Evolutionary conservation across 2,113 vertebrate genomes (phyloP).

Genomic region (Athene cunicularia): DNA sequence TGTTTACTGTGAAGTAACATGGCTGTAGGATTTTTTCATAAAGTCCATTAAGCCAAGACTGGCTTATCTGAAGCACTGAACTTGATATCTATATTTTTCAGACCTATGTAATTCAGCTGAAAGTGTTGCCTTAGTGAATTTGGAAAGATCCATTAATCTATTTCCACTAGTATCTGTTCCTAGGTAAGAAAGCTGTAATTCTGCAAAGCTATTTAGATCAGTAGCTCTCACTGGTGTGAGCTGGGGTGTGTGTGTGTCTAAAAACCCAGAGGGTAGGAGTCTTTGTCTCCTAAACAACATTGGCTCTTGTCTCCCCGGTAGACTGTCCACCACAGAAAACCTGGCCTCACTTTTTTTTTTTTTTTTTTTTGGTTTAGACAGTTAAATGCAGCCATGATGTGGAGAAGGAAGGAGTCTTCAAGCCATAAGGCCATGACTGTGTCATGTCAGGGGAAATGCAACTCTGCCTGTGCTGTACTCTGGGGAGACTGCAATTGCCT

Average conservation of each 20-base stretch:
- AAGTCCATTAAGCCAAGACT: neutral
- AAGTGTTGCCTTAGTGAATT: neutral
- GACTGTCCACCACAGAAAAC: neutral
- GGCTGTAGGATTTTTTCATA: neutral
- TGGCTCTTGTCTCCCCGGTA: neutral
- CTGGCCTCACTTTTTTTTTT: neutral
- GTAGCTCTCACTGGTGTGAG: neutral
- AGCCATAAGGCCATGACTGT: neutral
- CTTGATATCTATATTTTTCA: neutral
- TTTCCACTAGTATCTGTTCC: neutral
- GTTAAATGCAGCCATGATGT: neutral
- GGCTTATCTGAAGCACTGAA: neutral
- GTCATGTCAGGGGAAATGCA: neutral
- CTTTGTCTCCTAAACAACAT: neutral
- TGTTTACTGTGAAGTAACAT: neutral
- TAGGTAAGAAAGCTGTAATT: neutral
- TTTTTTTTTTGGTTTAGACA: neutral
- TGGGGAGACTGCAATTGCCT: neutral
- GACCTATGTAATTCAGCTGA: neutral
- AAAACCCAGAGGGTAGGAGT: neutral
- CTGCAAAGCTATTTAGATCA: neutral
- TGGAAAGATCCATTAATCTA: neutral
- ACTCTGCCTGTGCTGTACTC: neutral
- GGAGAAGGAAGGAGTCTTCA: neutral
- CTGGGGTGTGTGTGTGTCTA: neutral